Evolutionary conservation across 2,113 vertebrate genomes (phyloP).

Genomic region (Ceyx melanurus): DNA sequence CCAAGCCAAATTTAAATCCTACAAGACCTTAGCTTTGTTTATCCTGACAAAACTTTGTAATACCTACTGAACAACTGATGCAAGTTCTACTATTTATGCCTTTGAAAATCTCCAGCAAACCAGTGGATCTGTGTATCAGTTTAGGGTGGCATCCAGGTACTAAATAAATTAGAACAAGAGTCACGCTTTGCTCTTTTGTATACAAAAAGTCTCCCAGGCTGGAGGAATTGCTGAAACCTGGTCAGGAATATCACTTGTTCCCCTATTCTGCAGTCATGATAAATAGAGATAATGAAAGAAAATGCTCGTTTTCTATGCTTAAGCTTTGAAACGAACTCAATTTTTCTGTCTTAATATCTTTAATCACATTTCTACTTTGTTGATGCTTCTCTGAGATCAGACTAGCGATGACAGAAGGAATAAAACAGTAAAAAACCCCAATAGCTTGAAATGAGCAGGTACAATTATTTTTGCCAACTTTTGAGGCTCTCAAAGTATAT

Average conservation of each 20-base stretch:
- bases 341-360: not conserved
- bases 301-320: not conserved
- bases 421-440: not conserved
- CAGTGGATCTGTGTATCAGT: not conserved
- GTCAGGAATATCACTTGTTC: not conserved
- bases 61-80: not conserved
- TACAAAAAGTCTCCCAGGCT: not conserved
- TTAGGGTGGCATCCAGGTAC: not conserved
- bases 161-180: not conserved
- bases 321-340: not conserved
- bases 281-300: not conserved
- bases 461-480: not conserved
- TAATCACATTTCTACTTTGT: not conserved
- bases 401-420: not conserved
- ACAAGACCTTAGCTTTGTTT: not conserved
- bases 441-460: not conserved
- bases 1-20: not conserved
- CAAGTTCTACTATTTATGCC: not conserved
- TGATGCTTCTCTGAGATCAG: not conserved
- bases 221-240: not conserved
- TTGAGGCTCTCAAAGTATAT: not conserved
- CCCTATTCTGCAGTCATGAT: not conserved
- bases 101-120: not conserved
- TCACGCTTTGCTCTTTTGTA: fast-evolving
- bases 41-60: not conserved